phyloP scores from a whole-genome alignment of 2,888 invertebrate species.

The Tridacna gigas region DNA sequence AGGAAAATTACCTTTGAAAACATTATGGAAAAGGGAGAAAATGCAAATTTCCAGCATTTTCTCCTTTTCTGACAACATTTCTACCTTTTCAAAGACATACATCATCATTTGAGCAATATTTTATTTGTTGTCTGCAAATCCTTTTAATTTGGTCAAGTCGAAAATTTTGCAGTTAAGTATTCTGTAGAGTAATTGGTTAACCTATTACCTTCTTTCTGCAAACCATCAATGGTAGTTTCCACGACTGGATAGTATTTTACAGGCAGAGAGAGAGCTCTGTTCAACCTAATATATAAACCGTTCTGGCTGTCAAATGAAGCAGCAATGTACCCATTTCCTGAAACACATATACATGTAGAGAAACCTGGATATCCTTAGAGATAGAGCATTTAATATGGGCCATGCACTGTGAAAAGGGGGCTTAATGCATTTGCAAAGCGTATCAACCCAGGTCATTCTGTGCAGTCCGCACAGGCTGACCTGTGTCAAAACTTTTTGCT shows the following conservation, averaged over 20 bases:
- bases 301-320: conserved; percentile 74
- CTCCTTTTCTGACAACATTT: not conserved
- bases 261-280: conserved; percentile 78
- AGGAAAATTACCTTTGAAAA: not conserved
- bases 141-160: not conserved
- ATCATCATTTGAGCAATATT: not conserved
- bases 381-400: too few species aligned
- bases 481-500: too few species aligned
- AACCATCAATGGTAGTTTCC: conserved; percentile 66
- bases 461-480: too few species aligned
- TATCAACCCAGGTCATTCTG: too few species aligned
- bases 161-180: too few species aligned
- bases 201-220: conserved; percentile 67
- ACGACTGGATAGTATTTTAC: conserved; percentile 81
- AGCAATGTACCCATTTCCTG: conserved; percentile 83
- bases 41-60: not conserved
- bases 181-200: not conserved
- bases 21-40: not conserved
- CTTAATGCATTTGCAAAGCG: too few species aligned
- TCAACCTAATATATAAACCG: conserved; percentile 77
- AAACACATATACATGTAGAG: conserved; percentile 21
- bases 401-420: too few species aligned
- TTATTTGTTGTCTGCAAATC: not conserved
- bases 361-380: too few species aligned
- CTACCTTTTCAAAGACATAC: not conserved